Percentiles rank a stretch among this genome's conserved stretches.
Conservation (phyloP, 2,797 vertebrate species). For the Crypturellus tataupa region DNA sequence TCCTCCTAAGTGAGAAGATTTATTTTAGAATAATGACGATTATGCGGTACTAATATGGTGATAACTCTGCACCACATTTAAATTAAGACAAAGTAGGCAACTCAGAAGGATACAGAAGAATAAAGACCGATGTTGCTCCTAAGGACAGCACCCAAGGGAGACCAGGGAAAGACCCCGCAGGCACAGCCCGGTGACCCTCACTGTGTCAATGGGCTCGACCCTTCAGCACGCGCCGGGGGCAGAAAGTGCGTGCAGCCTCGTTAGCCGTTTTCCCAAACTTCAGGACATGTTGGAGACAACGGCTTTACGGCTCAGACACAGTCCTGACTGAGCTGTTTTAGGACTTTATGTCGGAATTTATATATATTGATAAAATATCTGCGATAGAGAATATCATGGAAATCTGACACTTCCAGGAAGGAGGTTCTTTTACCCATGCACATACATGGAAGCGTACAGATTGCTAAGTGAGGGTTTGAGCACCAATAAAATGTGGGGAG, state of each 20-base stretch:
- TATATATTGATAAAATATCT: background rate
- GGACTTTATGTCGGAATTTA: background rate
- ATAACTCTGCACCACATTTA: slow-evolving; percentile 20
- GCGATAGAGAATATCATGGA: background rate
- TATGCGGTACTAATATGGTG: background rate
- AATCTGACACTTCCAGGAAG: slow-evolving; percentile 33
- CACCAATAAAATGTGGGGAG: slow-evolving; percentile 60
- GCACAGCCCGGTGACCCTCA: background rate
- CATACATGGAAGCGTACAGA: slow-evolving; percentile 16
- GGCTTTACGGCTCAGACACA: background rate
- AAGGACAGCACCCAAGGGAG: slow-evolving; percentile 3
- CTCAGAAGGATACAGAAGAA: background rate
- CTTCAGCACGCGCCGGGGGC: background rate
- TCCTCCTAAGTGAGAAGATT: background rate
- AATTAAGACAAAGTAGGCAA: slow-evolving; percentile 36
- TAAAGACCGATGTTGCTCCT: background rate
- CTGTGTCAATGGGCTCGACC: background rate
- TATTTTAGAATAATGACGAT: background rate
- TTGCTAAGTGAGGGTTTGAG: slow-evolving; percentile 58
- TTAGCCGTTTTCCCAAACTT: background rate
- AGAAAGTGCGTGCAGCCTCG: background rate
- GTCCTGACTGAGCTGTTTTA: background rate
- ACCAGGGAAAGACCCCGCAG: background rate
- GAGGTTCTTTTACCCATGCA: slow-evolving; percentile 4
- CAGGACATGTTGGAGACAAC: background rate